A percentile compares a stretch with the other conserved stretches of the same genome.
Evolutionary conservation across 1,140 invertebrate genomes (phyloP).

Genomic region (Teleopsis dalmanni): DNA sequence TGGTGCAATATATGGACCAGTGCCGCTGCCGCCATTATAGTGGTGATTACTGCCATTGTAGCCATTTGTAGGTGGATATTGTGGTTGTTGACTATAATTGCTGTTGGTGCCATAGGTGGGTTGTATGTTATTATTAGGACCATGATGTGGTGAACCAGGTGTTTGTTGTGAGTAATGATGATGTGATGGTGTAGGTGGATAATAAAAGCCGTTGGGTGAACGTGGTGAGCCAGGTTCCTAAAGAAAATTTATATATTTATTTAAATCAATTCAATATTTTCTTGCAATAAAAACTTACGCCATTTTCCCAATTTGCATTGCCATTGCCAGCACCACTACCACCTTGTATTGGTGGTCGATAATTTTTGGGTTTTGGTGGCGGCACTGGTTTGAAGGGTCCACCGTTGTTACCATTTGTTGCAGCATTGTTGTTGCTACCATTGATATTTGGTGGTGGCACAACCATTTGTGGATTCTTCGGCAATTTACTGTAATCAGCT

Average conservation of each 20-base stretch:
- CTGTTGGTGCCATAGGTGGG: conserved; percentile 21
- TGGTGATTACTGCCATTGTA: conserved; percentile 38
- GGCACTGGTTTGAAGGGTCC: conserved; percentile 78
- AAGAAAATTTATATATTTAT: conserved; percentile 3
- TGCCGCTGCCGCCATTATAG: conserved; percentile 38
- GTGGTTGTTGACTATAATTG: conserved; percentile 29
- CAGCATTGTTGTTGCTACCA: conserved; percentile 33
- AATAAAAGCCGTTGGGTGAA: conserved; percentile 41
- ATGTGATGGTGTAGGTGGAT: conserved; percentile 46
- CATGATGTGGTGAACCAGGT: conserved; percentile 33
- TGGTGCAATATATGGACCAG: conserved; percentile 44
- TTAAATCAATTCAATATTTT: neutral
- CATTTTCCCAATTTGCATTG: conserved; percentile 34
- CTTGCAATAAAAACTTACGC: conserved; percentile 24
- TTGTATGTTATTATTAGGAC: conserved; percentile 21
- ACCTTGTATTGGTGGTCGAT: conserved; percentile 59
- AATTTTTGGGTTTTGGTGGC: conserved; percentile 85
- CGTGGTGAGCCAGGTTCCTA: conserved; percentile 41
- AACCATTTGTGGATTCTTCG: conserved; percentile 30
- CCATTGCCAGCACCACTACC: conserved; percentile 27
- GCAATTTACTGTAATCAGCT: conserved; percentile 48
- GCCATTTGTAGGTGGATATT: conserved; percentile 27
- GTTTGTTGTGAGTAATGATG: conserved; percentile 44
- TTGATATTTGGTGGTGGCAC: conserved; percentile 26
- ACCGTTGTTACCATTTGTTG: conserved; percentile 23